Percentiles rank a stretch among this genome's conserved stretches.
phyloP scores from a whole-genome alignment of 2,113 vertebrate species.

The Cyanocitta stelleri region DNA sequence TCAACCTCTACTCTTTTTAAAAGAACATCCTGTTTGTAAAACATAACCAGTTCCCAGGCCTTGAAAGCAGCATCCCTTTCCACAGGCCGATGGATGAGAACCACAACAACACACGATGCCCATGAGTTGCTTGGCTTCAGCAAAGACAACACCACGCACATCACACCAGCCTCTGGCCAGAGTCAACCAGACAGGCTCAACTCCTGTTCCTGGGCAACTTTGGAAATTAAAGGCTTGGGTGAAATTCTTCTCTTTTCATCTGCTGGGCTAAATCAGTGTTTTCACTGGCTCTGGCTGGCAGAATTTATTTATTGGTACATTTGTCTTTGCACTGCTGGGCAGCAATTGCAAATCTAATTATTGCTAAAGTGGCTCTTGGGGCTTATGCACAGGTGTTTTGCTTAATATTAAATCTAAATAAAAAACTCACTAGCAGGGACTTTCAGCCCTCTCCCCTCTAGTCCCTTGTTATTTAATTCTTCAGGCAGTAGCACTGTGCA shows the following conservation, averaged over 20 bases:
- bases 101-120: neutral
- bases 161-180: neutral
- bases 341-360: slow-evolving; percentile 21
- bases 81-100: neutral
- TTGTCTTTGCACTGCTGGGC: neutral
- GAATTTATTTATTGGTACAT: neutral
- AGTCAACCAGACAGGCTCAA: neutral
- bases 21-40: neutral
- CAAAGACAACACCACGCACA: fast-evolving
- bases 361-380: neutral
- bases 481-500: neutral
- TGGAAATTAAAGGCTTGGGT: neutral
- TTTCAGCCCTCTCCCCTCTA: neutral
- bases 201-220: neutral
- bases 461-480: neutral
- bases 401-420: slow-evolving; percentile 15
- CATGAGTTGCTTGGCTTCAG: neutral
- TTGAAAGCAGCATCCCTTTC: neutral
- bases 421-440: neutral
- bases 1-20: neutral
- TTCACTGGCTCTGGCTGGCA: neutral
- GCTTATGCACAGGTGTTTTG: neutral
- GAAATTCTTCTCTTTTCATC: neutral
- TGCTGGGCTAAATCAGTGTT: neutral
- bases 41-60: neutral